Conservation (phyloP, 2,888 invertebrate genomes). For the Eupelmus urozonus region DNA sequence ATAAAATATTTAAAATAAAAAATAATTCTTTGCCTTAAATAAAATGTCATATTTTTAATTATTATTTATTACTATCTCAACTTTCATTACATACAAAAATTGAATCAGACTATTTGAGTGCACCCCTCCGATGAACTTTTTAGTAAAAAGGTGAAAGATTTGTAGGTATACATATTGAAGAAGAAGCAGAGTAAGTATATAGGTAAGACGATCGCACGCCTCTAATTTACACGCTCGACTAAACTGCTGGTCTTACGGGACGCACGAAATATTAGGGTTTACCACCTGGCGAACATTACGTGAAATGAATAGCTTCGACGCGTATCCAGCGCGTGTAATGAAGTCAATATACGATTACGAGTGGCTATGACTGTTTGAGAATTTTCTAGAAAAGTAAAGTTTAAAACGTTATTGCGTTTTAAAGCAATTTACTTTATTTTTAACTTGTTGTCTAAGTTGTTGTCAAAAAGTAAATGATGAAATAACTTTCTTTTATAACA, state of each 20-base stretch:
- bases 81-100: no score
- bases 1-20: not conserved
- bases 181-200: not conserved
- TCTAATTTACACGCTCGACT: slow-evolving; percentile 13
- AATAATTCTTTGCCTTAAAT: not conserved
- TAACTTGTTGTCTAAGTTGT: no score
- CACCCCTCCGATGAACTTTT: no score
- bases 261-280: slow-evolving; percentile 46
- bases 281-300: slow-evolving; percentile 39
- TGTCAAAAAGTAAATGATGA: no score
- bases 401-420: no score
- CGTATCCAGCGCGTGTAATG: not conserved
- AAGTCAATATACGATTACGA: not conserved
- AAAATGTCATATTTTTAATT: no score
- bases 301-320: slow-evolving; percentile 34
- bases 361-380: not conserved
- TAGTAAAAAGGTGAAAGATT: no score
- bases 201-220: slow-evolving; percentile 4
- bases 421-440: no score
- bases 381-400: not conserved
- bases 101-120: no score
- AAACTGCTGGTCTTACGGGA: not conserved
- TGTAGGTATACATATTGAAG: not conserved
- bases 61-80: no score
- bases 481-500: no score